phyloP scores from a whole-genome alignment of 2,888 invertebrate genomes.

The Pinctada fucata region DNA sequence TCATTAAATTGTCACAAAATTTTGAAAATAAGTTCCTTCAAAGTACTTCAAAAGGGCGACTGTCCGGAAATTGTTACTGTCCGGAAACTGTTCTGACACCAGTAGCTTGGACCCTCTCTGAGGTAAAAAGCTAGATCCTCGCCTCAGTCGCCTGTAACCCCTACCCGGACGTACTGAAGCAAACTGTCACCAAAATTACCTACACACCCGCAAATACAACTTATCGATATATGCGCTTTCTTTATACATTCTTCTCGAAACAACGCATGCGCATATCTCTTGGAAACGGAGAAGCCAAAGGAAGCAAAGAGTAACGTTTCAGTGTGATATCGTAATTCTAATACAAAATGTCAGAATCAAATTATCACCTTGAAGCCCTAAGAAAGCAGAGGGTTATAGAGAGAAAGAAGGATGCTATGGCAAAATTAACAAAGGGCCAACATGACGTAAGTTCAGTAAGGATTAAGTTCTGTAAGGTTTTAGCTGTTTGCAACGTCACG shows the following conservation, averaged over 20 bases:
- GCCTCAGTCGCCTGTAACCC: no score
- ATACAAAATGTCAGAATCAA: slow-evolving; percentile 53
- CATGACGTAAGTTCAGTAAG: slow-evolving; percentile 11
- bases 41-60: no score
- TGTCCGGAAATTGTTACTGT: no score
- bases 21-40: no score
- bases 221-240: no score
- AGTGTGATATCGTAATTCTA: not conserved
- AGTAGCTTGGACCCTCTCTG: no score
- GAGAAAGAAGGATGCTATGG: slow-evolving; percentile 56
- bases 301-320: not conserved
- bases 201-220: no score
- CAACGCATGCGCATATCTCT: slow-evolving; percentile 51
- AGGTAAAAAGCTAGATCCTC: no score
- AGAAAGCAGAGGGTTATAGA: slow-evolving; percentile 58
- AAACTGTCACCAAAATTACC: no score
- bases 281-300: slow-evolving; percentile 35
- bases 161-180: no score
- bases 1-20: no score
- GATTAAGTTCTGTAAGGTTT: not conserved
- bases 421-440: slow-evolving; percentile 32
- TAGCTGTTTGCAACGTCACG: not conserved
- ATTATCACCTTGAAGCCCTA: slow-evolving; percentile 66
- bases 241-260: not conserved
- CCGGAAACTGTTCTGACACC: no score